Percentiles rank a stretch among this genome's conserved stretches.
phyloP scores from a whole-genome alignment of 2,113 vertebrate genomes.

The Bujurquina vittata region DNA sequence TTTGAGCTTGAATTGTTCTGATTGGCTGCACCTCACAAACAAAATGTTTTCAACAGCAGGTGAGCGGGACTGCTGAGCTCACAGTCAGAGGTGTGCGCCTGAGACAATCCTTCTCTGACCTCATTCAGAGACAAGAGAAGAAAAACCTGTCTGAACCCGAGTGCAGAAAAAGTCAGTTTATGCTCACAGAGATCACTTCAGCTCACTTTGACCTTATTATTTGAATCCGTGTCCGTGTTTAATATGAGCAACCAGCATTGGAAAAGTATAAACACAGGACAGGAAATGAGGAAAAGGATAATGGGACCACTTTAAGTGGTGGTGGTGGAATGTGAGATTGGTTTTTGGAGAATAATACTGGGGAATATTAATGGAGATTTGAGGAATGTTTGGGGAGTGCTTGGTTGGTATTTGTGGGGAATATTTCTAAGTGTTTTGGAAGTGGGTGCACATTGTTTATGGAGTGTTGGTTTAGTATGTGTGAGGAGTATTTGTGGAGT shows the following conservation, averaged over 20 bases:
- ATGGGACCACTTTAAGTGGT: neutral
- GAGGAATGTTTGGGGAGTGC: neutral
- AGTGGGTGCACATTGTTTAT: neutral
- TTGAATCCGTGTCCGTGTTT: neutral
- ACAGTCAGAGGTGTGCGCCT: neutral
- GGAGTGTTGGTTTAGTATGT: neutral
- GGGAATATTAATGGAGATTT: neutral
- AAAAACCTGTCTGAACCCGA: neutral
- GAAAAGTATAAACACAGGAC: neutral
- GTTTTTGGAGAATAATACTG: neutral
- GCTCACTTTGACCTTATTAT: neutral
- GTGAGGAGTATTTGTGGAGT: neutral
- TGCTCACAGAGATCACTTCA: too few species aligned
- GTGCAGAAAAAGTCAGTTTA: neutral
- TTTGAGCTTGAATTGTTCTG: neutral
- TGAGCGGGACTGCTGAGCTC: neutral
- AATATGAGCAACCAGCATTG: neutral
- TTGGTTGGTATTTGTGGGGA: neutral
- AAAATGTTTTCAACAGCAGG: neutral
- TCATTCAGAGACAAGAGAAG: neutral
- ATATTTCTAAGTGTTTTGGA: neutral
- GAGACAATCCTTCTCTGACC: neutral
- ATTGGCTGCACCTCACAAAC: neutral
- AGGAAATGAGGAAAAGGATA: neutral
- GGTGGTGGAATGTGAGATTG: neutral